Conservation (phyloP, 2,113 vertebrate species). For the Eudorcas thomsonii region DNA sequence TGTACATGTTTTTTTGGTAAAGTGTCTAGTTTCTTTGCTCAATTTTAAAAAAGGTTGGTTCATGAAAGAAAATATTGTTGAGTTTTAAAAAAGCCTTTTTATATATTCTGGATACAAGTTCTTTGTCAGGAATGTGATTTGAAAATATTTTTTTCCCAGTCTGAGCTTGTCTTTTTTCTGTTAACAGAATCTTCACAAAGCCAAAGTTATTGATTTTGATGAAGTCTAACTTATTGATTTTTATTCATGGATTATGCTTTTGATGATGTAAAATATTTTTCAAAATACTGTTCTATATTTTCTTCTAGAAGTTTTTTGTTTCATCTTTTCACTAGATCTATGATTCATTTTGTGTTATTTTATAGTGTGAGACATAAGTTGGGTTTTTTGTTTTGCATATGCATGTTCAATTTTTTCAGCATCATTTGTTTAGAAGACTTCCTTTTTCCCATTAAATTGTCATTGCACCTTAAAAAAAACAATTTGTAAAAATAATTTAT, state of each 20-base stretch:
- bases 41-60: background rate
- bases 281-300: background rate
- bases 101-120: background rate
- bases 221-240: background rate
- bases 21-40: background rate
- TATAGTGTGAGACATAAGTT: background rate
- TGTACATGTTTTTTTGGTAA: background rate
- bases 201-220: background rate
- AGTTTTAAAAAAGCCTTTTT: background rate
- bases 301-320: background rate
- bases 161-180: background rate
- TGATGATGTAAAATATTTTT: background rate
- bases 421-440: background rate
- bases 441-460: background rate
- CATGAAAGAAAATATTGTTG: background rate
- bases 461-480: background rate
- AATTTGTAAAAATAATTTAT: background rate
- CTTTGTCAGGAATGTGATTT: background rate
- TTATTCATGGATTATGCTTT: background rate
- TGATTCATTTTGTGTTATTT: background rate
- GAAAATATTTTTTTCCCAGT: background rate
- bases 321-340: background rate
- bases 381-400: background rate
- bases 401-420: background rate
- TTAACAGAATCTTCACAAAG: background rate